These are phyloP conservation scores for Miltochrista miniata DNA, from an alignment of 2,888 invertebrate genomes.

Conservation along the genomic window DNA sequence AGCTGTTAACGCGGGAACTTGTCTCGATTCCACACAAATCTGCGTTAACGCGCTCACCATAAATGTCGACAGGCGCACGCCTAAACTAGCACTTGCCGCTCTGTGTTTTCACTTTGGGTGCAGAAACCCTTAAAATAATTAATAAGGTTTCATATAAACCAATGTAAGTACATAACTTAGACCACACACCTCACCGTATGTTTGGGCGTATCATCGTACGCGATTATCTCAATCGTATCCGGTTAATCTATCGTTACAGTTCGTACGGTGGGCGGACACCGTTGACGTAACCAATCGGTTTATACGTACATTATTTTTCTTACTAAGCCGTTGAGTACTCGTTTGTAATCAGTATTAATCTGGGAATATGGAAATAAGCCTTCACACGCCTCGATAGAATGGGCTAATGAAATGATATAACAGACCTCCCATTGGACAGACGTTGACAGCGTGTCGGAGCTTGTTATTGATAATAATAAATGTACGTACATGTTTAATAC, in stretches of 20 bases:
- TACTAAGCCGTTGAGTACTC: slow-evolving; percentile 35
- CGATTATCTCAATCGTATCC: slow-evolving; percentile 66
- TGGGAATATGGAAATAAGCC: slow-evolving; percentile 34
- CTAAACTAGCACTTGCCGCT: no score
- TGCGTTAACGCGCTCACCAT: no score
- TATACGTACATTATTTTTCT: slow-evolving; percentile 27
- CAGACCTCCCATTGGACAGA: slow-evolving; percentile 12
- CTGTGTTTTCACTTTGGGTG: no score
- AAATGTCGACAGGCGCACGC: no score
- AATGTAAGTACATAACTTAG: slow-evolving; percentile 7
- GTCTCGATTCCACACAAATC: no score
- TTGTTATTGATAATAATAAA: neutral
- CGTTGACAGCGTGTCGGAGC: slow-evolving; percentile 4
- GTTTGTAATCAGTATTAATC: slow-evolving; percentile 39
- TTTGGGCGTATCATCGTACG: slow-evolving; percentile 59
- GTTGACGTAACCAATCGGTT: slow-evolving; percentile 53
- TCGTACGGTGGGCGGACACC: slow-evolving; percentile 61
- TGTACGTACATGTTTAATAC: neutral
- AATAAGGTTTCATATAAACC: no score
- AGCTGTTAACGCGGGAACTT: no score
- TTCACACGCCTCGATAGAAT: slow-evolving; percentile 26
- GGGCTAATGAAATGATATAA: slow-evolving; percentile 9
- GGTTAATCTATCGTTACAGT: slow-evolving; percentile 68
- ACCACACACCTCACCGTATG: slow-evolving; percentile 44
- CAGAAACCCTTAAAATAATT: no score